Evolutionary conservation across 2,113 vertebrate genomes (phyloP).

Genomic region (Mesembrinibis cayennensis): DNA sequence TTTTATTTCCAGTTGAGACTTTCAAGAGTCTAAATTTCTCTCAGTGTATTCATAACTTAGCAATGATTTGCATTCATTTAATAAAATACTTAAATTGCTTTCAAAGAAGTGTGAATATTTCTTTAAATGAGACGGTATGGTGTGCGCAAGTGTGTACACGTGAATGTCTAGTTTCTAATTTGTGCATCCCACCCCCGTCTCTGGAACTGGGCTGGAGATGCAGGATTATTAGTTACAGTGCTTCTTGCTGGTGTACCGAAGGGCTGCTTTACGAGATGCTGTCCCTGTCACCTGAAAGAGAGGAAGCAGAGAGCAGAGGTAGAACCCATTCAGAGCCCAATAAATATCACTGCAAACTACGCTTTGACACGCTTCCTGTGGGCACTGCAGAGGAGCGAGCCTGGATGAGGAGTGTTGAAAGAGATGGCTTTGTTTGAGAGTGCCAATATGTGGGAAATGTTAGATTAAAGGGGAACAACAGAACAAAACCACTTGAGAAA

Average conservation of each 20-base stretch:
- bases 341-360: not conserved
- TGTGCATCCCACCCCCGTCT: not conserved
- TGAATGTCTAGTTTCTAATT: not conserved
- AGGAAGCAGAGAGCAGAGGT: not conserved
- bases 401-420: not conserved
- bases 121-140: not conserved
- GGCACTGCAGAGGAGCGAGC: not conserved
- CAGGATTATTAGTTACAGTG: not conserved
- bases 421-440: not conserved
- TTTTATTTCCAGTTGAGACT: not conserved
- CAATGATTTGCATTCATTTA: not conserved
- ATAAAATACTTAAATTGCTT: not conserved
- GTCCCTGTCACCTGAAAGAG: not conserved
- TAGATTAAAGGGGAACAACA: not conserved
- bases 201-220: not conserved
- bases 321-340: not conserved
- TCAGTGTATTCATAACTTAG: not conserved
- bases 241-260: not conserved
- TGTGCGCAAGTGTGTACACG: accelerated
- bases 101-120: not conserved
- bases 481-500: not conserved
- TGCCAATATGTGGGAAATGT: not conserved
- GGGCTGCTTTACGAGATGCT: not conserved
- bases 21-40: not conserved
- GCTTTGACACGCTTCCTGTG: not conserved